Base-by-base conservation (phyloP, 2,797 vertebrate genomes). In the Allobates femoralis region DNA sequence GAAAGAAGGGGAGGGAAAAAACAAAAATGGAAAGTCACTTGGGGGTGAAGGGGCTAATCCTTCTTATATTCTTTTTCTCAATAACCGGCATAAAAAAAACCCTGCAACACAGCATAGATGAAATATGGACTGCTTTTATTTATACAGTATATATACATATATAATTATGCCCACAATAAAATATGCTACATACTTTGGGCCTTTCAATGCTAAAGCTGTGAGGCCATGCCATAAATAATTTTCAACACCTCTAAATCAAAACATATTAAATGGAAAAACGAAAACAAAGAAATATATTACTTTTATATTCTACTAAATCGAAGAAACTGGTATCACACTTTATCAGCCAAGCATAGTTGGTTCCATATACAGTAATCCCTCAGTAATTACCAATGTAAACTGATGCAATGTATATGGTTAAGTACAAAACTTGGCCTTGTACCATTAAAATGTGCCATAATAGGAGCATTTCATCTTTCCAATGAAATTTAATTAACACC, bases 401-500 rank as follows among this genome's bases (percentile, higher is more conserved):
- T 16, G 26, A 18, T 62, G 62, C 53, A 41, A 55, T 77, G 55
- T 56, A 62, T 46, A 79, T 56, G 28, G 15, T 53, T 81, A 62
- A 71, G 32, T 64, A 83, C 41, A 51, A 73, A 86, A 26, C 23
- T 21, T 46, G 73, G 74, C 21, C 55, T 55, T 60, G 62, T 37
- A 79, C 19, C 51, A 64, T 62, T 75, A 75, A 71, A 46, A 46
- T 46, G 37, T 66, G 34, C 32, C 26, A 66, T 79, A 83, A 87
- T 64, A 62, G 30, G 53, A 60, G 30, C 23, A 74, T 79, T 73
- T 79, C 78, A 79, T 79, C 86, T 79, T 79, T 32, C 34, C 81
- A 83, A 73, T 87, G 37, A 87, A 73, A 55, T 84, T 83, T 87
- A 83, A 84, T 87, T 79, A 87, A 84, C 41, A 74, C 55, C 81